Evolutionary conservation across 2,888 invertebrate genomes (phyloP).

Genomic region (Pachycephus smyrnensis): DNA sequence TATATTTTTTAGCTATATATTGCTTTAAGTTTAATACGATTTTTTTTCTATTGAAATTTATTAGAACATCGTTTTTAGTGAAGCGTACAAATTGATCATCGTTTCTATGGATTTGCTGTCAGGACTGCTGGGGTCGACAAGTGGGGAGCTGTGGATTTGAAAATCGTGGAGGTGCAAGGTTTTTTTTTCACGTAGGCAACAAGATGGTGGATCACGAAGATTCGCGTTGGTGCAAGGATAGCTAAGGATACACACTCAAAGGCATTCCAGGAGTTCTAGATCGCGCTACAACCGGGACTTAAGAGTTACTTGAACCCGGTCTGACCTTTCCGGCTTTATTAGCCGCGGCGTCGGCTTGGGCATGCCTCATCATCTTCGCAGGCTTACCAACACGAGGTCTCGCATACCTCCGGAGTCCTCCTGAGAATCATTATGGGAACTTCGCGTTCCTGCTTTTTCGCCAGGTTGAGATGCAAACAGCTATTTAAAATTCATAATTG

Average conservation of each 20-base stretch:
- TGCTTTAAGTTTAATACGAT: neutral
- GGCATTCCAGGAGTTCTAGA: constrained; percentile 17
- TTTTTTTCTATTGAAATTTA: neutral
- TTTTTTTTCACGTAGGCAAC: neutral
- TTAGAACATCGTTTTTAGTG: neutral
- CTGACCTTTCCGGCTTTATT: constrained; percentile 61
- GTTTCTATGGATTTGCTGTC: neutral
- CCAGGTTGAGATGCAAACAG: neutral
- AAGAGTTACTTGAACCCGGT: constrained; percentile 46
- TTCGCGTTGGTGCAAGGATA: neutral
- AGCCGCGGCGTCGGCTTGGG: constrained; percentile 41
- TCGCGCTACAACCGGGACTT: constrained; percentile 12
- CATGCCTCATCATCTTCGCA: constrained; percentile 49
- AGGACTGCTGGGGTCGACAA: neutral
- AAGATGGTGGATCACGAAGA: neutral
- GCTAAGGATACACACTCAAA: neutral
- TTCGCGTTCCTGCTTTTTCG: neutral
- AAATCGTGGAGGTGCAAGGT: neutral
- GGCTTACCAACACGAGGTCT: constrained; percentile 38
- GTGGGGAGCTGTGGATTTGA: neutral
- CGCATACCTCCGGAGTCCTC: constrained; percentile 52
- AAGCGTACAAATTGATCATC: neutral
- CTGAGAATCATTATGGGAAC: neutral
- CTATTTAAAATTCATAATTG: neutral
- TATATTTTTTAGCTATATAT: neutral